These are phyloP conservation scores for Emys orbicularis DNA, from an alignment of 2,797 vertebrate species.

Conservation along the genomic window DNA sequence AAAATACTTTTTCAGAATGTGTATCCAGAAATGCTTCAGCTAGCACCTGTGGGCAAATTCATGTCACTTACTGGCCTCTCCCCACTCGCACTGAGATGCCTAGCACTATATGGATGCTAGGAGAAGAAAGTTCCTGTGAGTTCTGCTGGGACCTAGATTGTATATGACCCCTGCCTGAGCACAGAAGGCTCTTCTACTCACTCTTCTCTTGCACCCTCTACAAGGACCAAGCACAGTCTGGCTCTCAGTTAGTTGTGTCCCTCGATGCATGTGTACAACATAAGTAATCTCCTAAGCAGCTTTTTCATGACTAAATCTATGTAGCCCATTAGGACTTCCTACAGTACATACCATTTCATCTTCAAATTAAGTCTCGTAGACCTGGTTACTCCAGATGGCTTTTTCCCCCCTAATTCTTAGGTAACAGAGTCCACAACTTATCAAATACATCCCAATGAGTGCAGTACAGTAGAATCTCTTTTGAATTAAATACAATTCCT, in stretches of 20 bases:
- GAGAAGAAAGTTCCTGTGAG: neutral
- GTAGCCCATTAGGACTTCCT: neutral
- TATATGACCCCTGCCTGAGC: neutral
- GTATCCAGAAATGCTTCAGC: neutral
- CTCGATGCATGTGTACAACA: neutral
- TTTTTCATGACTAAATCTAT: neutral
- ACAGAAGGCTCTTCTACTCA: neutral
- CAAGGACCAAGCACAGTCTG: neutral
- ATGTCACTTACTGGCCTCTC: neutral
- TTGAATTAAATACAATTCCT: neutral
- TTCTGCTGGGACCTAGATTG: neutral
- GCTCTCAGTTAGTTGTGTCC: neutral
- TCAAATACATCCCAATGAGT: neutral
- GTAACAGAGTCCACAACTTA: neutral
- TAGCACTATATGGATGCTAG: neutral
- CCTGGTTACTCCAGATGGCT: neutral
- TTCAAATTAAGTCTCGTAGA: neutral
- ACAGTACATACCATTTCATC: neutral
- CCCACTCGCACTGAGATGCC: neutral
- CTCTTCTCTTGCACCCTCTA: neutral
- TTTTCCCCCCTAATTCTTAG: neutral
- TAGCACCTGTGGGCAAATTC: neutral
- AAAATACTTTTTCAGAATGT: rapidly evolving
- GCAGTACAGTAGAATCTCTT: neutral
- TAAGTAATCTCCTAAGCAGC: neutral